Base-by-base conservation (phyloP, 2,113 vertebrate genomes). In the Nanorana parkeri region DNA sequence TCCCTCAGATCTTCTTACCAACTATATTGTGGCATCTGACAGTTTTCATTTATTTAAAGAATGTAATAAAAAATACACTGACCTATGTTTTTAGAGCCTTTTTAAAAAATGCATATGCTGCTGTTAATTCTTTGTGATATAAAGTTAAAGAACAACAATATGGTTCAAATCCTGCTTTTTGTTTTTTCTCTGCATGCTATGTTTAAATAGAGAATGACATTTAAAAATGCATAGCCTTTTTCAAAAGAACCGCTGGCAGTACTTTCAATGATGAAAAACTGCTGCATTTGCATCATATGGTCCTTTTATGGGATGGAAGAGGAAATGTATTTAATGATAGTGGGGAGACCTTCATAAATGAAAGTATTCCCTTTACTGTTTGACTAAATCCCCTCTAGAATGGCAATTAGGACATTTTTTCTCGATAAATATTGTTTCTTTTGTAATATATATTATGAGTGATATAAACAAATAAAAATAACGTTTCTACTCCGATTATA, bases 91-190 rank as follows among this genome's bases (percentile, higher is more conserved):
- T 81, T 74, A 41, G 28, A 68, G 51, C 52, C 36, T 68, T 68
- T 76, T 29, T 68, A 83, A 75, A 81, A 75, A 67, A 20, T 67
- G 29, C 69, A 66, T 75, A 66, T 76, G 72, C 80, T 76, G 72
- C 54, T 76, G 23, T 66, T 67, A 68, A 76, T 83, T 83, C 63
- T 76, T 75, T 82, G 69, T 73, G 15, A 55, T 72, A 60, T 63
- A 72, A 47, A 61, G 41, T 54, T n/a, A 71, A 71, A 71, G 66
- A 81, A 29, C 64, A 19, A 64, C 68, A 80, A 52, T 72, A 61
- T 72, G 68, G 67, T 56, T 54, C 47, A 54, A 64, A 71, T 80
- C 66, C 36, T 28, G 24, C 32, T 36, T 69, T 80, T n/a, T n/a
- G n/a, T n/a, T n/a, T n/a, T 80, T 72, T 51, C 56, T 21, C 72